These are phyloP conservation scores for Macrobrachium nipponense DNA, from an alignment of 1,140 invertebrate genomes.

Conservation along the genomic window DNA sequence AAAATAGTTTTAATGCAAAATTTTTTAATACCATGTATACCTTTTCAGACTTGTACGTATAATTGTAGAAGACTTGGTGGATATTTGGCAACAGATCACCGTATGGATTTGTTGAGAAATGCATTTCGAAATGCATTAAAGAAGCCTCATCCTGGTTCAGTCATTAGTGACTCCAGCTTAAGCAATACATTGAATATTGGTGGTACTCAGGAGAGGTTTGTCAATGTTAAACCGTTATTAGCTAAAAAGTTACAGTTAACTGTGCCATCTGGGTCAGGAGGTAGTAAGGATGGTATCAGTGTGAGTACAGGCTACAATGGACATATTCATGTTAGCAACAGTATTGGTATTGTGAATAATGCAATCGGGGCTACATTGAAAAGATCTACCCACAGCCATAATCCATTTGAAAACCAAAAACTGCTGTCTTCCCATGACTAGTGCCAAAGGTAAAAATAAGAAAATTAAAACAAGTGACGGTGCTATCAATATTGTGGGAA, in stretches of 20 bases:
- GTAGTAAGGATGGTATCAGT: constrained; percentile 60
- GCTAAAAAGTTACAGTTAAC: constrained; percentile 62
- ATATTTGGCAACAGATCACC: constrained; percentile 59
- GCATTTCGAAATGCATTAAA: constrained; percentile 61
- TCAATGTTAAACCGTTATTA: constrained; percentile 62
- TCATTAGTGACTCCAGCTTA: constrained; percentile 45
- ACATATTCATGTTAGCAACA: constrained; percentile 59
- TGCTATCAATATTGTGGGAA: constrained; percentile 62
- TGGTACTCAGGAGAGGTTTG: constrained; percentile 57
- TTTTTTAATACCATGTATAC: not conserved
- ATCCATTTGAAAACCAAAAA: constrained; percentile 56
- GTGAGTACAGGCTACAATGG: constrained; percentile 63
- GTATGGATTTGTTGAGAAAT: constrained; percentile 57
- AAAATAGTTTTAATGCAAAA: too few species aligned
- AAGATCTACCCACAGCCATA: constrained; percentile 44
- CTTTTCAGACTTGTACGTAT: constrained; percentile 63
- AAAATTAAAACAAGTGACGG: constrained; percentile 63
- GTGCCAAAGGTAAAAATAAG: constrained; percentile 63
- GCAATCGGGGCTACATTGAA: constrained; percentile 51
- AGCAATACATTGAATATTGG: constrained; percentile 51
- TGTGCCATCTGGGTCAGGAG: constrained; percentile 55
- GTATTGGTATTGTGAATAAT: constrained; percentile 57
- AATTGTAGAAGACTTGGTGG: constrained; percentile 63
- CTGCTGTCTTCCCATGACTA: constrained; percentile 49
- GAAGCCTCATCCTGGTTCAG: constrained; percentile 56